phyloP scores from a whole-genome alignment of 2,888 invertebrate species.

The Stenichneumon culpator region DNA sequence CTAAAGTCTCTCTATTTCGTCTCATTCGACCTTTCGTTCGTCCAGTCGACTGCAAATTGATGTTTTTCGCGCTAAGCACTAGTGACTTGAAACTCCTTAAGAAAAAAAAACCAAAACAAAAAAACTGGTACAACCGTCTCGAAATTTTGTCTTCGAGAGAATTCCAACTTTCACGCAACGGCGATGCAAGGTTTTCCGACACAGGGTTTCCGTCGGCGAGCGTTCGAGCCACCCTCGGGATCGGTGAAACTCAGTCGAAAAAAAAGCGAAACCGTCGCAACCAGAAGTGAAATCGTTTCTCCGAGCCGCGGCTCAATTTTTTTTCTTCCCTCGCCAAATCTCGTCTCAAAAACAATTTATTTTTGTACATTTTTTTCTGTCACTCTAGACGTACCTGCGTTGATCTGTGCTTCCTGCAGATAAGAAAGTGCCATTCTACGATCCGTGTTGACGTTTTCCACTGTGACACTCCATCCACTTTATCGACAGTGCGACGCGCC shows the following conservation, averaged over 20 bases:
- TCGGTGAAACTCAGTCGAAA: background rate
- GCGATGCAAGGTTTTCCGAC: background rate
- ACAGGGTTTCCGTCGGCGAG: background rate
- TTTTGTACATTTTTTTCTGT: background rate
- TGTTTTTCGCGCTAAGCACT: background rate
- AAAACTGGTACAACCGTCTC: background rate
- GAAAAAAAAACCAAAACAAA: too few relatives aligned
- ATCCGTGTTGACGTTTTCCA: conserved; percentile 77
- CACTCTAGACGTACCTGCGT: conserved; percentile 78
- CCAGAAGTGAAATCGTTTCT: background rate
- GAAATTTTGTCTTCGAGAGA: background rate
- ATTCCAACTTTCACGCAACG: background rate
- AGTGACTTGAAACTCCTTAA: background rate
- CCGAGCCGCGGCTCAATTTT: background rate
- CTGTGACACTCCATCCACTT: conserved; percentile 81
- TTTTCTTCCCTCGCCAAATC: background rate
- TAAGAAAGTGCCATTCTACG: conserved; percentile 83
- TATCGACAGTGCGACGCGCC: background rate
- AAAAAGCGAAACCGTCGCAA: background rate
- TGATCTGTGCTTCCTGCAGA: conserved; percentile 81
- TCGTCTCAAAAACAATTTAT: background rate
- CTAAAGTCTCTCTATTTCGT: too few relatives aligned
- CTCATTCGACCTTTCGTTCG: too few relatives aligned
- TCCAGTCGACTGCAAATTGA: background rate
- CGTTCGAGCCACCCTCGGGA: background rate